Evolutionary conservation across 2,113 vertebrate genomes (phyloP).

Genomic region (Puma concolor): DNA sequence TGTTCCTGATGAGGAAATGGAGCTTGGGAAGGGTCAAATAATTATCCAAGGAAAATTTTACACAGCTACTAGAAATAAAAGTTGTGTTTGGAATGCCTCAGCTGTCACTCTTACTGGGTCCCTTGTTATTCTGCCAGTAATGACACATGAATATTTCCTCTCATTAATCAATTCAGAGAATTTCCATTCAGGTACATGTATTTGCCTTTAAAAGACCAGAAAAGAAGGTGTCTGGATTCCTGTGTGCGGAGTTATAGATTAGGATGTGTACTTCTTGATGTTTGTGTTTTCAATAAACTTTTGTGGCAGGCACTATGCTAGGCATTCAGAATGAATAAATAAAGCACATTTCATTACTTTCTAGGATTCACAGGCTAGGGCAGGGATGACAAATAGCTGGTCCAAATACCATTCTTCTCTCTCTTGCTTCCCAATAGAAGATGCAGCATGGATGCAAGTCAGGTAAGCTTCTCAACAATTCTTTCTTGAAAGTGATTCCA

Average conservation of each 20-base stretch:
- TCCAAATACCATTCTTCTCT: not conserved
- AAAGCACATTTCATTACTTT: not conserved
- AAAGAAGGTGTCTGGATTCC: not conserved
- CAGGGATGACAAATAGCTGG: not conserved
- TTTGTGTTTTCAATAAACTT: constrained; percentile 14
- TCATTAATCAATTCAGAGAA: not conserved
- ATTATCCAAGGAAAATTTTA: constrained; percentile 33
- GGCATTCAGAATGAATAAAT: not conserved
- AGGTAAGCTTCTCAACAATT: not conserved
- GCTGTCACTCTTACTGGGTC: not conserved
- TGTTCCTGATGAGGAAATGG: constrained; percentile 65
- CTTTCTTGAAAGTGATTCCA: not conserved
- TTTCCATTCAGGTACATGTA: not conserved
- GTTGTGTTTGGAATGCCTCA: not conserved
- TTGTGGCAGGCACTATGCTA: not conserved
- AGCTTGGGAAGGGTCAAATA: constrained; percentile 62
- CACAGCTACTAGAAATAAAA: not conserved
- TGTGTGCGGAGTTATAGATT: not conserved
- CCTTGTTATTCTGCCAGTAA: not conserved
- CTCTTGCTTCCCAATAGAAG: not conserved
- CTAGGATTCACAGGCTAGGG: not conserved
- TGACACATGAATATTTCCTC: not conserved
- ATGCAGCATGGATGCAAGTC: not conserved
- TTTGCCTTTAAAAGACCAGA: not conserved
- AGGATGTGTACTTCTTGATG: not conserved